These are phyloP conservation scores for Uloborus diversus DNA, from an alignment of 1,140 invertebrate species.

Conservation along the genomic window DNA sequence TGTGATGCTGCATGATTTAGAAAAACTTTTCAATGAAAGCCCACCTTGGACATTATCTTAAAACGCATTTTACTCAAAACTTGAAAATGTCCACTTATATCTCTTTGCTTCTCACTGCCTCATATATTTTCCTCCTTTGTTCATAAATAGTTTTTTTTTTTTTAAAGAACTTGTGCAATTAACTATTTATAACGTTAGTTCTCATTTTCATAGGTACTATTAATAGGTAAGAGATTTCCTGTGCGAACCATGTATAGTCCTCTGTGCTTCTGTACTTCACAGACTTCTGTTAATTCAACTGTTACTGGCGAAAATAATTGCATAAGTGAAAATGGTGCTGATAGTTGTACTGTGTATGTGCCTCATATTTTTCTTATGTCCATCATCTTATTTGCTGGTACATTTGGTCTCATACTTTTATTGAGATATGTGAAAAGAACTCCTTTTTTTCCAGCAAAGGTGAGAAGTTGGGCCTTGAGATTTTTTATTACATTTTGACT, in stretches of 20 bases:
- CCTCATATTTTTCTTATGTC: constrained; percentile 65
- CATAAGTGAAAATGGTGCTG: constrained; percentile 43
- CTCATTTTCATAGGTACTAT: constrained; percentile 46
- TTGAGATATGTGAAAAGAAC: constrained; percentile 61
- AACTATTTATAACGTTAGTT: too few relatives aligned
- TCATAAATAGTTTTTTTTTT: too few relatives aligned
- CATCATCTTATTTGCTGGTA: constrained; percentile 63
- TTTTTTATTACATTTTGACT: background rate
- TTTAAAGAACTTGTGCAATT: too few relatives aligned
- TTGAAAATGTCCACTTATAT: too few relatives aligned
- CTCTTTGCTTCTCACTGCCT: too few relatives aligned
- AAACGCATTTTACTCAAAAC: too few relatives aligned
- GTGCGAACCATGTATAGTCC: background rate
- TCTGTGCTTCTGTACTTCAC: constrained; percentile 28
- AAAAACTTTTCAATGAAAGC: too few relatives aligned
- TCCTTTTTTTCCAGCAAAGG: constrained; percentile 62
- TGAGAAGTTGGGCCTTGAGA: constrained; percentile 47
- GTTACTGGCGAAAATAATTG: constrained; percentile 24
- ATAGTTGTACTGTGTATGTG: constrained; percentile 48
- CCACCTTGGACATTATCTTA: too few relatives aligned
- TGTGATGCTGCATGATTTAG: too few relatives aligned
- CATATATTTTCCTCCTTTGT: too few relatives aligned
- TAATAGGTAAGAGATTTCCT: constrained; percentile 40
- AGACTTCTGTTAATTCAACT: constrained; percentile 1
- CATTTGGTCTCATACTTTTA: constrained; percentile 63